Evolutionary conservation across 1,140 invertebrate genomes (phyloP), one percentile per base, ranked within the genome.

Genomic region (Cotesia typhae): DNA sequence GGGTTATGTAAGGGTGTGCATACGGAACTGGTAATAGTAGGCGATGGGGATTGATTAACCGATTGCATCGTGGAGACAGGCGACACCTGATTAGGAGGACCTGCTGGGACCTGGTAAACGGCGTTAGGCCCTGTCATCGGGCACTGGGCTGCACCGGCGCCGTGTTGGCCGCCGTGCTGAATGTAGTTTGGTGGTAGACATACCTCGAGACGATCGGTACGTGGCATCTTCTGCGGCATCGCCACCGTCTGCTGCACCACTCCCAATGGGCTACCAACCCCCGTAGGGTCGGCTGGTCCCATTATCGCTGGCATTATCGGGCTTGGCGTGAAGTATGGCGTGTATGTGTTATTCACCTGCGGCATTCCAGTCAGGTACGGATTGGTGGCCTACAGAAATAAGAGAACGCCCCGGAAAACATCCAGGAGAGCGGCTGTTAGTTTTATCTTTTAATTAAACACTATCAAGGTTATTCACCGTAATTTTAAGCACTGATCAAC

Each of bases 141-240:
- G 82, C 83, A 85, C 79, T 80, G 79, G 77, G 82, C 77, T 75
- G 83, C 83, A 77, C 82, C 81, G 83, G 84, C 81, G 83, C 78
- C 81, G 78, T 79, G 80, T 80, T 81, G 80, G 80, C 78, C 78
- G 79, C 79, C 83, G 86, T 84, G 81, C 80, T 84, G 84, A 84
- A 87, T 86, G 85, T 86, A 87, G 86, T 86, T 86, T 85, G 83
- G 83, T 85, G 84, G 85, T 86, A 86, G 85, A 87, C 92, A 90
- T 92, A 98, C 96, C 95, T 98, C 96, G 88, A 98, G 92, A 89
- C 96, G 91, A 89, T 98, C 96, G 83, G 95, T 95, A 85, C 96
- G 92, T 74, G 94, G 94, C 90, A 97, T 91, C 90, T 98, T 98
- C 89, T 97, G 95, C 89, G 94, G 94, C 87, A 90, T 88, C 76